Evolutionary conservation across 2,113 vertebrate species (phyloP).

Genomic region (Pontoporia blainvillei): DNA sequence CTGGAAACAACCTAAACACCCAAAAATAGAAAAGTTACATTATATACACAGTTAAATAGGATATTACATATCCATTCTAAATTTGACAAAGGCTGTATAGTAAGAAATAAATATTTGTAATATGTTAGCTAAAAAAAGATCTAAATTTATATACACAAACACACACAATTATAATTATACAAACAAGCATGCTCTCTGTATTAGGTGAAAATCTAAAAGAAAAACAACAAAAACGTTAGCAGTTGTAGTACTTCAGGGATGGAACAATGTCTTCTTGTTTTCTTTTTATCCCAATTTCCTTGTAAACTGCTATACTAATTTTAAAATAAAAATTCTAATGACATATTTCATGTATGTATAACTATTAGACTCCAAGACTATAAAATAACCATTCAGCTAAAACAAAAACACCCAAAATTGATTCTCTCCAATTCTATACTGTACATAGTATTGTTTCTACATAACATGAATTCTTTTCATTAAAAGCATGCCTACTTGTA

Average conservation of each 20-base stretch:
- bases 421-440: neutral
- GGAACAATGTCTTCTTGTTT: neutral
- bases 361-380: neutral
- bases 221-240: neutral
- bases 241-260: neutral
- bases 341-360: neutral
- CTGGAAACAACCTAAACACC: neutral
- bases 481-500: neutral
- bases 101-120: neutral
- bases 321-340: conserved; percentile 7
- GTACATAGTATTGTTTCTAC: neutral
- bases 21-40: neutral
- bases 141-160: neutral
- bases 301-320: neutral
- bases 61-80: neutral
- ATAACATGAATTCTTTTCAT: neutral
- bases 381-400: neutral
- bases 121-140: neutral
- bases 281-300: neutral
- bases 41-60: neutral
- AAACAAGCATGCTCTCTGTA: neutral
- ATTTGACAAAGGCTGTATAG: neutral
- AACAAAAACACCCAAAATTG: neutral
- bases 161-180: neutral
- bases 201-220: neutral